Percentiles rank a stretch among this genome's conserved stretches.
phyloP scores from a whole-genome alignment of 2,888 invertebrate genomes.

The Auanema sp. region DNA sequence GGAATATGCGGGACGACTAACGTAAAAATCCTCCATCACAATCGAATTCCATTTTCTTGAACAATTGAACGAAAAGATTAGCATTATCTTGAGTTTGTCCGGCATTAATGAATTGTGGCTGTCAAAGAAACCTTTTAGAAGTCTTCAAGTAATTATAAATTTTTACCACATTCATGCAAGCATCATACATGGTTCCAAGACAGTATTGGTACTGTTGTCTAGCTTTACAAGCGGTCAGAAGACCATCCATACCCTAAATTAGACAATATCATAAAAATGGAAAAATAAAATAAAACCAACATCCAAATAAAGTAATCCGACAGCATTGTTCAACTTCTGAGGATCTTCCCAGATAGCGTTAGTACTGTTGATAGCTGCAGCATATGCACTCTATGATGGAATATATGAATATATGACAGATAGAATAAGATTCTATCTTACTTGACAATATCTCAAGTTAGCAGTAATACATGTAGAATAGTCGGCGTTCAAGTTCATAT shows the following conservation, averaged over 20 bases:
- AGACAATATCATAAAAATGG: neutral
- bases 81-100: conserved; percentile 27
- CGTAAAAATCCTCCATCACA: conserved; percentile 39
- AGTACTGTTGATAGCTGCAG: too few species aligned
- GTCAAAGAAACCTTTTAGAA: neutral
- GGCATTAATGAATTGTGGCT: conserved; percentile 24
- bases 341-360: too few species aligned
- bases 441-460: too few species aligned
- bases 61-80: conserved; percentile 21
- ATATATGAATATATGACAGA: too few species aligned
- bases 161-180: conserved; percentile 25
- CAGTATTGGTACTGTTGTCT: conserved; percentile 33
- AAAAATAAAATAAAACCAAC: too few species aligned
- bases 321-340: too few species aligned
- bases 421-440: too few species aligned
- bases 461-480: too few species aligned
- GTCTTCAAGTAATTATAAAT: neutral
- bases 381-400: too few species aligned
- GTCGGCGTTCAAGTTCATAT: too few species aligned
- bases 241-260: conserved; percentile 24
- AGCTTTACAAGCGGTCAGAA: conserved; percentile 29
- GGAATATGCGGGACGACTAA: conserved; percentile 14
- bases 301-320: too few species aligned
- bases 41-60: conserved; percentile 34
- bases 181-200: conserved; percentile 30